Evolutionary conservation across 2,888 invertebrate genomes (phyloP).

Genomic region (Glyphotaelius pellucidus): DNA sequence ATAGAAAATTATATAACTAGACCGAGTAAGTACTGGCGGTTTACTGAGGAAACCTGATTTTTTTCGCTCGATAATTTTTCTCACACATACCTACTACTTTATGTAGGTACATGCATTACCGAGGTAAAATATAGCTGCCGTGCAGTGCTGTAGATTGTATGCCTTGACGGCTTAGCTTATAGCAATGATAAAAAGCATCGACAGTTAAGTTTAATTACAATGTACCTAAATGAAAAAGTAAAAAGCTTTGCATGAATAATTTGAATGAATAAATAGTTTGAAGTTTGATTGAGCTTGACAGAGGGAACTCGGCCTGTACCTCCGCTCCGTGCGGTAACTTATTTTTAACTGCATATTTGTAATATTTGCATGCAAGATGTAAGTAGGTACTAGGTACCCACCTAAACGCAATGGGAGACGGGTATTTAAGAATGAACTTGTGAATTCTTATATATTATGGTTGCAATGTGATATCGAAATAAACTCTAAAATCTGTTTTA

Average conservation of each 20-base stretch:
- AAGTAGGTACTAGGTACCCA: background rate
- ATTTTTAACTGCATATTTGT: background rate
- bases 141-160: background rate
- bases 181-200: background rate
- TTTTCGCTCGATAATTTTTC: background rate
- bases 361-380: conserved; percentile 8
- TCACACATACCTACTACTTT: background rate
- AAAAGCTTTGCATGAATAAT: background rate
- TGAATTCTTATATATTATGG: background rate
- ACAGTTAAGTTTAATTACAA: background rate
- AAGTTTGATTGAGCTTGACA: background rate
- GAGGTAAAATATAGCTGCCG: background rate
- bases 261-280: background rate
- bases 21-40: background rate
- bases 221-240: background rate
- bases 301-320: background rate
- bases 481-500: background rate
- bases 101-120: background rate
- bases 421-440: background rate
- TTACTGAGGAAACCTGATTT: background rate
- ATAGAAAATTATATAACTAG: background rate
- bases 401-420: background rate
- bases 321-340: background rate
- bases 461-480: background rate
- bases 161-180: background rate